A percentile compares a stretch with the other conserved stretches of the same genome.
Evolutionary conservation across 1,140 invertebrate species (phyloP).

Genomic region (Diprion similis): DNA sequence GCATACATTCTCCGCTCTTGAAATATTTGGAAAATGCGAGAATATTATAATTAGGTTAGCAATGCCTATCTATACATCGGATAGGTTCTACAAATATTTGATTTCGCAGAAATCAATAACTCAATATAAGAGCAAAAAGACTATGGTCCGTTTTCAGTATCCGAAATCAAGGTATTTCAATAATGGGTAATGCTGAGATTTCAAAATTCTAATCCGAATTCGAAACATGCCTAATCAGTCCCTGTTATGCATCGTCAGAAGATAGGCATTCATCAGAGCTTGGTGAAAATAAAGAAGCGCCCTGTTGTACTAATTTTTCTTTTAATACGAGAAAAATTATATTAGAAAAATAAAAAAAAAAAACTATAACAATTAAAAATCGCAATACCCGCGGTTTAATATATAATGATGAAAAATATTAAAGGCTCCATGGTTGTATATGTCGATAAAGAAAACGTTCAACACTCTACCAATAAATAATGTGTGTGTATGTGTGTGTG

Average conservation of each 20-base stretch:
- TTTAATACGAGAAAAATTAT: not conserved
- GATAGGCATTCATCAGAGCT: not conserved
- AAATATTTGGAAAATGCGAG: no score
- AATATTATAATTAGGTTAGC: no score
- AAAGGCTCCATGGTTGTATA: not conserved
- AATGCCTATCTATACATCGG: not conserved
- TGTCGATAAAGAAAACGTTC: not conserved
- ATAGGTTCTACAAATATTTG: no score
- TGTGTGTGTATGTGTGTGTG: slow-evolving; percentile 1
- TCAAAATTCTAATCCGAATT: not conserved
- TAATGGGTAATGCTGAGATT: no score
- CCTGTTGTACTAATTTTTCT: not conserved
- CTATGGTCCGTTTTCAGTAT: not conserved
- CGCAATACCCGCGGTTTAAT: not conserved
- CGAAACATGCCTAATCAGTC: not conserved
- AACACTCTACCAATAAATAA: not conserved
- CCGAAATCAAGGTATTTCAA: not conserved
- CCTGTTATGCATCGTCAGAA: not conserved
- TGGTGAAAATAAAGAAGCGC: not conserved
- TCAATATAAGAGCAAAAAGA: not conserved
- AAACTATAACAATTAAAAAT: not conserved
- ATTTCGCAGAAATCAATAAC: no score
- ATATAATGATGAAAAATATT: slow-evolving; percentile 5
- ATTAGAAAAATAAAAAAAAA: not conserved
- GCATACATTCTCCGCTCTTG: no score